A percentile compares a stretch with the other conserved stretches of the same genome.
These are phyloP conservation scores for Cyrtorhinus lividipennis DNA, from an alignment of 1,140 invertebrate species.

Conservation along the genomic window DNA sequence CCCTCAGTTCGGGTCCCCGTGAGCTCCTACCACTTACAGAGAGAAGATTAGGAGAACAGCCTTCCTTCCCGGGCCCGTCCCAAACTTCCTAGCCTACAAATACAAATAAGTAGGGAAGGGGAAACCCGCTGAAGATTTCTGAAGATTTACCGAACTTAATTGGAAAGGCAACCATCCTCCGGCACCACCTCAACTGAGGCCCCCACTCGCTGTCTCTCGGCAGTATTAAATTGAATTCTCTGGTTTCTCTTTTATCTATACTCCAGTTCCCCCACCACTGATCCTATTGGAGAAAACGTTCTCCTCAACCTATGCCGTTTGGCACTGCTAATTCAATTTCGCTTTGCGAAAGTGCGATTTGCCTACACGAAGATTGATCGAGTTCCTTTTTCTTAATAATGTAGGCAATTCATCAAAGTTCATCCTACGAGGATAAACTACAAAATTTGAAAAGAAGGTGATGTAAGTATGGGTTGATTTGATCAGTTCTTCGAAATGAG, in stretches of 20 bases:
- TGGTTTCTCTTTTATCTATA: neutral
- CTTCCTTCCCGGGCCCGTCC: too few species aligned
- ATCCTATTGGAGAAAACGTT: neutral
- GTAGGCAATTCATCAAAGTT: too few species aligned
- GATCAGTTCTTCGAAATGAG: too few species aligned
- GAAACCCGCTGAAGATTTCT: neutral
- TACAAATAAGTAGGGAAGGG: neutral
- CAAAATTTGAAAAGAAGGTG: too few species aligned
- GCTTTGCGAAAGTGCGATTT: neutral
- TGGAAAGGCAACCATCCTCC: constrained; percentile 4
- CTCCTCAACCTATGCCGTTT: constrained; percentile 1
- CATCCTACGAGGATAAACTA: too few species aligned
- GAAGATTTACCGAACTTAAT: constrained; percentile 7
- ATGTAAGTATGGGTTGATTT: too few species aligned
- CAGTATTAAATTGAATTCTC: neutral
- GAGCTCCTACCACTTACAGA: neutral
- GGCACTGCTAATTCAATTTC: neutral
- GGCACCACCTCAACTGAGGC: neutral
- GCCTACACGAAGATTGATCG: too few species aligned
- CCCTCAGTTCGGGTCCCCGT: neutral
- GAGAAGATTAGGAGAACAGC: neutral
- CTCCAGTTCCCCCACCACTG: neutral
- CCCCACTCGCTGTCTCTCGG: neutral
- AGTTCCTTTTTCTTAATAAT: too few species aligned
- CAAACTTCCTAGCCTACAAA: neutral